phyloP scores from a whole-genome alignment of 2,888 invertebrate species.

The Xylocampa areola region DNA sequence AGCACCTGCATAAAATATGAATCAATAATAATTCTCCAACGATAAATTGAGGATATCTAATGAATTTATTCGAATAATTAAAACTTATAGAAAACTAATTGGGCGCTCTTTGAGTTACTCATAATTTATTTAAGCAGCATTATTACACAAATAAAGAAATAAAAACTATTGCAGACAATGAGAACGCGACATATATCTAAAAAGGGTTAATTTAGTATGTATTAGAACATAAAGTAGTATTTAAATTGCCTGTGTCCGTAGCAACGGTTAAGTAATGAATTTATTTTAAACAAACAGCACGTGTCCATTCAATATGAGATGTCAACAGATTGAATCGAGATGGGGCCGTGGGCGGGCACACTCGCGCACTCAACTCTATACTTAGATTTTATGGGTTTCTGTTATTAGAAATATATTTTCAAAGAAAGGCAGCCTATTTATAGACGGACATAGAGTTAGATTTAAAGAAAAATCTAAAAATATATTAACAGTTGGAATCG shows the following conservation, averaged over 20 bases:
- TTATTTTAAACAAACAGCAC: constrained; percentile 78
- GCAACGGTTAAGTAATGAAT: constrained; percentile 59
- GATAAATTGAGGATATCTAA: constrained; percentile 21
- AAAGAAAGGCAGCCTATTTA: neutral
- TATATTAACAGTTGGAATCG: no score
- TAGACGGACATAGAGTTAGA: neutral
- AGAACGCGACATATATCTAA: constrained; percentile 19
- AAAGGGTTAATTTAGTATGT: constrained; percentile 34
- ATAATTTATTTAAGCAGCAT: constrained; percentile 19
- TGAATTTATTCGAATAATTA: constrained; percentile 15
- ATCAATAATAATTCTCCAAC: constrained; percentile 30
- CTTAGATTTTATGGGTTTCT: constrained; percentile 15
- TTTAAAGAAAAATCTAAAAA: constrained; percentile 1
- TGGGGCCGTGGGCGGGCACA: constrained; percentile 71
- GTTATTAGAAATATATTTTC: neutral
- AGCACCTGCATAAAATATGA: constrained; percentile 39
- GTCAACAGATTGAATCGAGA: constrained; percentile 79
- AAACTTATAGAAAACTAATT: constrained; percentile 29
- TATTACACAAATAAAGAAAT: constrained; percentile 25
- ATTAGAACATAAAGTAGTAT: constrained; percentile 41
- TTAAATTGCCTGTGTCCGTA: constrained; percentile 49
- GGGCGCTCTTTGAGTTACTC: constrained; percentile 9
- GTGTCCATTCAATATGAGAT: constrained; percentile 77
- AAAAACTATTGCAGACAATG: constrained; percentile 21
- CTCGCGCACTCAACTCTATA: constrained; percentile 59